Base-by-base conservation (phyloP, 2,113 vertebrate species). In the Nothoprocta pentlandii region DNA sequence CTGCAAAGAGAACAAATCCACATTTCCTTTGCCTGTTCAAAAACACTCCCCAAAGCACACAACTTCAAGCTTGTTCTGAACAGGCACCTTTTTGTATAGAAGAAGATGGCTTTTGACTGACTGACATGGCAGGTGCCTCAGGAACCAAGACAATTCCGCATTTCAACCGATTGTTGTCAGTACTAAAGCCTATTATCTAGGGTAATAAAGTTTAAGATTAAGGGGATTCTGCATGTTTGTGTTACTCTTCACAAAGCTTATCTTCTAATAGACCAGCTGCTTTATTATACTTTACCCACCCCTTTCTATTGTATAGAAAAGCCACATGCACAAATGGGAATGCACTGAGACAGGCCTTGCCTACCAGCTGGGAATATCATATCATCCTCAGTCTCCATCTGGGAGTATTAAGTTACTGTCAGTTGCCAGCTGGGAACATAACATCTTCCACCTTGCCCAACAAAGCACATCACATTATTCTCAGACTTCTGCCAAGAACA, bases 251-350 rank as follows among this genome's bases (percentile, higher is more conserved):
- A 94, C 94, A 97, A 97, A 98, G 97, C 97, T 97, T 96, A 95
- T 97, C 97, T 97, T 96, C 97, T 97, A 97, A 97, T 95, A 96
- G 96, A 96, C 95, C 97, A 98, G 97, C 97, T 98, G 97, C 97
- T 98, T 97, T 97, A 97, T 95, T 95, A 94, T 87, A 64, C 94
- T 42, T 44, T 7, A 6, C 94, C 93, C 94, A 61, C 67, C 92
- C 95, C 85, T 97, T 97, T 95, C 89, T 95, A 94, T 95, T 94
- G 85, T 96, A 58, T 66, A 32, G 89, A 13, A 49, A 42, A 95
- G 93, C 74, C 90, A 66, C 95, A 46, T 76, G 93, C 75, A 93
- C 7, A 19, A 20, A 47, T 70, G 90, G 93, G 95, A 96, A 91
- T 39, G 63, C 82, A 66, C 90, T 34, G 68, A 91, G 86, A 92